Percentiles rank a stretch among this genome's conserved stretches.
Evolutionary conservation across 2,888 invertebrate species (phyloP).

Genomic region (Clepsis dumicolana): DNA sequence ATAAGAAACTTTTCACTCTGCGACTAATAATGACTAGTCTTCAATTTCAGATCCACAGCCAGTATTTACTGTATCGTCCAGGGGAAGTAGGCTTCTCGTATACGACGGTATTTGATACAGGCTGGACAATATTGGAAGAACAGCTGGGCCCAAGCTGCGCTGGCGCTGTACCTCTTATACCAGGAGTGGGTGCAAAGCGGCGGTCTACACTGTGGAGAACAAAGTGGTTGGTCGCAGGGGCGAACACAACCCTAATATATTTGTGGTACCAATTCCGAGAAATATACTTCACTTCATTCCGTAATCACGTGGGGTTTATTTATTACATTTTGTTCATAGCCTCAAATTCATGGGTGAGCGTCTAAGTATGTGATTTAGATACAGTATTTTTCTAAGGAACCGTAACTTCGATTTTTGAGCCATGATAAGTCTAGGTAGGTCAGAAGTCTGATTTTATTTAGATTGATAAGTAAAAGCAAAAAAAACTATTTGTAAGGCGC

Average conservation of each 20-base stretch:
- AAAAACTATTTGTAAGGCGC: too few species aligned
- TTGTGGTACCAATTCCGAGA: background rate
- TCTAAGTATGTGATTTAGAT: too few species aligned
- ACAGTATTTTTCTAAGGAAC: too few species aligned
- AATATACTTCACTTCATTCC: too few species aligned
- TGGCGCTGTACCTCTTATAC: background rate
- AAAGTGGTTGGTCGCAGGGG: background rate
- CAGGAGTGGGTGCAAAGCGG: background rate
- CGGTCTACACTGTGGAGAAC: background rate
- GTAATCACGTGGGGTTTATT: background rate
- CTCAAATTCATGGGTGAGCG: too few species aligned
- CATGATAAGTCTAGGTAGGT: too few species aligned
- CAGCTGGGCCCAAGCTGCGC: background rate
- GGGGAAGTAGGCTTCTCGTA: background rate
- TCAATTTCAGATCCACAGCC: background rate
- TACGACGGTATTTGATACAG: background rate
- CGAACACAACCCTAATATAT: background rate
- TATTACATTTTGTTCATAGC: too few species aligned
- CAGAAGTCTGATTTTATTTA: too few species aligned
- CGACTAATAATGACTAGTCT: too few species aligned
- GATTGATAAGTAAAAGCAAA: too few species aligned
- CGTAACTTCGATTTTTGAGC: too few species aligned
- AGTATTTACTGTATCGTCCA: background rate
- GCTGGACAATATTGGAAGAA: background rate
- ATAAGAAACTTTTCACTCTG: too few species aligned